Evolutionary conservation across 1,140 invertebrate species (phyloP), one percentile per base, ranked within the genome.

Genomic region (Aphaenogaster ashmeadi): DNA sequence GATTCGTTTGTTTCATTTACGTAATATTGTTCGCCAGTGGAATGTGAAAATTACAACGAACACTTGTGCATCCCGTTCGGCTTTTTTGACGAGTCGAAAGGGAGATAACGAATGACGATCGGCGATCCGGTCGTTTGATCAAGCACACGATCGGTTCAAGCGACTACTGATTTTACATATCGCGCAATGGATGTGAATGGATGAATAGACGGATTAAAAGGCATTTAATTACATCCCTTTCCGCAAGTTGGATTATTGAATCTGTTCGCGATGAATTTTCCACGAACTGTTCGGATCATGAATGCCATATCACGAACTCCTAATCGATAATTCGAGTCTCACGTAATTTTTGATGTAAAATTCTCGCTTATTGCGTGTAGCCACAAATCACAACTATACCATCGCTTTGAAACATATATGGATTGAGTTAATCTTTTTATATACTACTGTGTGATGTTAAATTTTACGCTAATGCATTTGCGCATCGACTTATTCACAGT

Each of bases 121-220:
- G 41, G 9, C 11, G 27, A 78, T 44, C 58, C 47, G 11, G 11
- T 58, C 41, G 58, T 54, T 84, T 64, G 69, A 81, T 74, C 36
- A 56, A 18, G 56, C 41, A 47, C 38, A 38, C 41, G 33, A 84
- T 83, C 13, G 36, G 3, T 44, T 81, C 78, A 81, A 81, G 27
- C 15, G 47, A 71, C 67, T 84, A 47, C 52, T 84, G 60, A 74
- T 84, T 64, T 36, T 52, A 41, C 54, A 71, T 18, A 60, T 83
- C 54, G 54, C 21, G 41, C 27, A 21, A 58, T 60, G 62, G 62
- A 54, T 36, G 27, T 18, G 54, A 47, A 74, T 60, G 18, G 21
- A 60, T 66, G 78, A 80, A 66, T 80, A 52, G 44, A 21, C 2
- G 54, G 67, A 74, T 74, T 83, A 83, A 84, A 74, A 75, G 27